A percentile compares a stretch with the other conserved stretches of the same genome.
These are phyloP conservation scores for Hydrolagus affinis DNA, from an alignment of 2,113 vertebrate genomes.

Conservation along the genomic window DNA sequence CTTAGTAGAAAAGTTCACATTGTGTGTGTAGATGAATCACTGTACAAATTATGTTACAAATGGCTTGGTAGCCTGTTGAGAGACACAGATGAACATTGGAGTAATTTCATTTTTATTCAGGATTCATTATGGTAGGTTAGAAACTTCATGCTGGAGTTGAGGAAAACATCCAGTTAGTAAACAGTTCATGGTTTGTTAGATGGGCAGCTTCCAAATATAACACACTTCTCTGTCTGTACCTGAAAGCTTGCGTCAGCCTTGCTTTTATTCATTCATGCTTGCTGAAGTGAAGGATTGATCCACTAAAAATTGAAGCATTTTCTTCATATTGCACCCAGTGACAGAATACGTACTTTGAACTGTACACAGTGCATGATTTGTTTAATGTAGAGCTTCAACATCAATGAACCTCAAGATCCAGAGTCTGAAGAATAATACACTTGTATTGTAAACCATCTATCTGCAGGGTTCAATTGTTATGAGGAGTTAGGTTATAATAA, in stretches of 20 bases:
- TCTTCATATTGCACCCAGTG: background rate
- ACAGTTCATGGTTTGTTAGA: background rate
- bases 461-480: too few relatives aligned
- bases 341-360: background rate
- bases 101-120: conserved; percentile 1
- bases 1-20: background rate
- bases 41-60: background rate
- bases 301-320: background rate
- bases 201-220: background rate
- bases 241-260: background rate
- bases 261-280: background rate
- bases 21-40: background rate
- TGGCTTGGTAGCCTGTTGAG: background rate
- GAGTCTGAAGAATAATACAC: too few relatives aligned
- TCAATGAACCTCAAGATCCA: background rate
- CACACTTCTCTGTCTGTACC: background rate
- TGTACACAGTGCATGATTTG: background rate
- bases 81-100: background rate
- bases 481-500: too few relatives aligned
- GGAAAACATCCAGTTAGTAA: background rate
- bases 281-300: background rate
- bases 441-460: too few relatives aligned
- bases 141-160: background rate
- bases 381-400: background rate
- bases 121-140: conserved; percentile 1